phyloP scores from a whole-genome alignment of 2,888 invertebrate species.

The Coremacera marginata region DNA sequence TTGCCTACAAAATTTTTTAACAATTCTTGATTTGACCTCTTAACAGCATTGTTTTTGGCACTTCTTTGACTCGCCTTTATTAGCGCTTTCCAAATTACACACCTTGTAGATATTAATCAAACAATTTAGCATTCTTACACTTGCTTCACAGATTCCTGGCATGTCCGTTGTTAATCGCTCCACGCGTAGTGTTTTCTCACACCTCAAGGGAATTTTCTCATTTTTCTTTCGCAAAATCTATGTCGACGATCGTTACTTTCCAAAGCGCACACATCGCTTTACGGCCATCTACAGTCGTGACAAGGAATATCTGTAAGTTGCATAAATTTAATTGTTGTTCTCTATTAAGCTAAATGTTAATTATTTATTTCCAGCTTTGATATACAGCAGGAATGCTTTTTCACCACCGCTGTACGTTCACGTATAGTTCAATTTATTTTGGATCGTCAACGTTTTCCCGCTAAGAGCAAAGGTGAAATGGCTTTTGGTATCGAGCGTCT shows the following conservation, averaged over 20 bases:
- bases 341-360: not conserved
- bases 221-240: conserved; percentile 67
- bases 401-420: conserved; percentile 86
- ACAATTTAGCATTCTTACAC: not conserved
- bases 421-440: conserved; percentile 93
- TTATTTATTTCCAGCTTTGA: conserved; percentile 77
- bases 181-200: conserved; percentile 61
- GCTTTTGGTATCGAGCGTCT: conserved; percentile 86
- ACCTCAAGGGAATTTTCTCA: conserved; percentile 60
- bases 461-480: conserved; percentile 76
- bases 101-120: not conserved
- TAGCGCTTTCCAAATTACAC: not conserved
- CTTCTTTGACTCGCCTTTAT: not conserved
- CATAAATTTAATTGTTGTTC: not conserved
- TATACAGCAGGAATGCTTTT: conserved; percentile 83
- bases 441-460: conserved; percentile 86
- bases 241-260: conserved; percentile 80
- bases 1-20: not conserved
- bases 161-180: conserved; percentile 75
- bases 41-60: not conserved
- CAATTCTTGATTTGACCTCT: not conserved
- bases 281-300: conserved; percentile 92
- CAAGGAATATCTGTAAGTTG: conserved; percentile 89
- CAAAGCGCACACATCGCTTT: conserved; percentile 82
- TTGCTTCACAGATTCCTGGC: conserved; percentile 68